A percentile compares a stretch with the other conserved stretches of the same genome.
phyloP scores from a whole-genome alignment of 2,113 vertebrate genomes.

The Caloenas nicobarica region DNA sequence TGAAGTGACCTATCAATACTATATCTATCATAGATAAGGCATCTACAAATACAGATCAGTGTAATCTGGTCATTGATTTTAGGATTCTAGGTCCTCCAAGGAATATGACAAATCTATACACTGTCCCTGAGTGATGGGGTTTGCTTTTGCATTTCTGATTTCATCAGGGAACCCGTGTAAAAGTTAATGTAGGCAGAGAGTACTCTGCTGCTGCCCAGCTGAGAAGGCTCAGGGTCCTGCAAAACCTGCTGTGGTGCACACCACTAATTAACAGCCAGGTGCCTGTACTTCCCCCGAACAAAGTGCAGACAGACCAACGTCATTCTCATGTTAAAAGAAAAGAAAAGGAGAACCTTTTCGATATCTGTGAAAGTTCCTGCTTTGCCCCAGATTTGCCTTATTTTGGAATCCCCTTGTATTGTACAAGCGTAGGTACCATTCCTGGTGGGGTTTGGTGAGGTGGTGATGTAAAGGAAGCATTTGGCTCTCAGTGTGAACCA shows the following conservation, averaged over 20 bases:
- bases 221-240: neutral
- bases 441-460: neutral
- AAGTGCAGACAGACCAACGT: neutral
- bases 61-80: conserved; percentile 59
- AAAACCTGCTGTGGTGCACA: neutral
- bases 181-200: neutral
- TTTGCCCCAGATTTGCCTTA: neutral
- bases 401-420: neutral
- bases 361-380: neutral
- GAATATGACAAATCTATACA: conserved; percentile 30
- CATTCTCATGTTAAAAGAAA: neutral
- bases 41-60: neutral
- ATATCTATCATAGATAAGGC: conserved; percentile 45
- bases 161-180: neutral
- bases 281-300: neutral
- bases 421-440: fast-evolving
- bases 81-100: conserved; percentile 54
- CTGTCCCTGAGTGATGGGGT: conserved; percentile 8
- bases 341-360: neutral
- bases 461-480: neutral
- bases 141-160: conserved; percentile 40
- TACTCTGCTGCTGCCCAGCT: neutral
- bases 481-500: neutral
- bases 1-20: conserved; percentile 59
- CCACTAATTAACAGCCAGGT: neutral